phyloP scores from a whole-genome alignment of 2,797 vertebrate species.

The Percopsis omiscomaycus region DNA sequence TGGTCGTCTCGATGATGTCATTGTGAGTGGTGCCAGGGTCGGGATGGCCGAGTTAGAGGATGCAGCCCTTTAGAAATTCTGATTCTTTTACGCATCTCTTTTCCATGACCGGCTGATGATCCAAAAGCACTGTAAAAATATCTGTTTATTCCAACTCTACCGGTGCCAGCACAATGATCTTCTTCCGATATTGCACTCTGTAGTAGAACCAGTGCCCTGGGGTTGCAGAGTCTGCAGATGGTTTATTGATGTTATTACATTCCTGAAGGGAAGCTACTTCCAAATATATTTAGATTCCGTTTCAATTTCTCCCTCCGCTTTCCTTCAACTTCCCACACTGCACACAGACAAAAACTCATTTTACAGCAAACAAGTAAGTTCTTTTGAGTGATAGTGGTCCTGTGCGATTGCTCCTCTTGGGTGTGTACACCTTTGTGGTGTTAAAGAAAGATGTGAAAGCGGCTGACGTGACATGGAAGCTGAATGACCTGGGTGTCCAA shows the following conservation, averaged over 20 bases:
- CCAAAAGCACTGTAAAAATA: too few relatives aligned
- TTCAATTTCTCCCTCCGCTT: not conserved
- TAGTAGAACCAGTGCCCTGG: conserved; percentile 84
- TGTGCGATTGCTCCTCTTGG: conserved; percentile 60
- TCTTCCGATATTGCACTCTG: conserved; percentile 13
- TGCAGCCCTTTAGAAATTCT: conserved; percentile 78
- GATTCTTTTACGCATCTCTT: not conserved
- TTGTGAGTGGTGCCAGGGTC: conserved; percentile 92
- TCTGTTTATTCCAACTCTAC: not conserved
- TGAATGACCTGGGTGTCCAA: conserved; percentile 80
- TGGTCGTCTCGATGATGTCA: conserved; percentile 92
- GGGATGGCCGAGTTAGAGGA: conserved; percentile 95
- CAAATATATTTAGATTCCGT: not conserved
- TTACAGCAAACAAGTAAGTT: not conserved
- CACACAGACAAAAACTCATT: too few relatives aligned
- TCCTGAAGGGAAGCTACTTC: not conserved
- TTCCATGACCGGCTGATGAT: too few relatives aligned
- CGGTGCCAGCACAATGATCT: not conserved
- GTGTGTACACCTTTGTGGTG: conserved; percentile 90
- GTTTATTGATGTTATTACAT: not conserved
- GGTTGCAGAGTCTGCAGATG: conserved; percentile 86
- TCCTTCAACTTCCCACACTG: not conserved
- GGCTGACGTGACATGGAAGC: conserved; percentile 70
- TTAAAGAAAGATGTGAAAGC: conserved; percentile 79
- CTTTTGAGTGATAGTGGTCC: not conserved